Percentiles rank a stretch among this genome's conserved stretches.
phyloP scores from a whole-genome alignment of 1,140 invertebrate genomes.

The Cepaea nemoralis region DNA sequence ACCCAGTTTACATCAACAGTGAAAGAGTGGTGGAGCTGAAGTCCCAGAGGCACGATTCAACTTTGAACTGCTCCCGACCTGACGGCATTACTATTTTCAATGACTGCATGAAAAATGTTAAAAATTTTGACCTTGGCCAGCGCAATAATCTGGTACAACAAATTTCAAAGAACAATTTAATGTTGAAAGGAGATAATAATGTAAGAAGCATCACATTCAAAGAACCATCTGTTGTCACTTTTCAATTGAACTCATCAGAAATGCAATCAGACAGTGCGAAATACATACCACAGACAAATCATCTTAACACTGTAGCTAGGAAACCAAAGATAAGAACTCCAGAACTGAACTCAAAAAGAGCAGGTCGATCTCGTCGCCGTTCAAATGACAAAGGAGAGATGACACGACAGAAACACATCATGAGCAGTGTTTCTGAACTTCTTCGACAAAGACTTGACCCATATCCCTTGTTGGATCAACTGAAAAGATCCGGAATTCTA shows the following conservation, averaged over 20 bases:
- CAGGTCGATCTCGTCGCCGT: conserved; percentile 40
- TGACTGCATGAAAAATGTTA: neutral
- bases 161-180: neutral
- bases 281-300: conserved; percentile 39
- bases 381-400: conserved; percentile 52
- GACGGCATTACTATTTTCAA: neutral
- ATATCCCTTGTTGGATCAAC: conserved; percentile 53
- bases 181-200: neutral
- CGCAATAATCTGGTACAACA: conserved; percentile 18
- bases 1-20: conserved; percentile 30
- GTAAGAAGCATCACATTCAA: neutral
- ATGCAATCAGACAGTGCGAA: conserved; percentile 32
- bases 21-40: conserved; percentile 16
- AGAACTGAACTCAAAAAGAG: conserved; percentile 50
- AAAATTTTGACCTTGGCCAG: neutral
- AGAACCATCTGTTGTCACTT: conserved; percentile 17
- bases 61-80: conserved; percentile 3
- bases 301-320: neutral
- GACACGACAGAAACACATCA: conserved; percentile 58
- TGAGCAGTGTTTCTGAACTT: conserved; percentile 60
- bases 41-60: neutral
- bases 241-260: conserved; percentile 41
- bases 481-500: conserved; percentile 53
- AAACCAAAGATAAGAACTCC: conserved; percentile 58
- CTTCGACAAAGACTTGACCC: conserved; percentile 63